Evolutionary conservation across 2,797 vertebrate species (phyloP), one percentile per base, ranked within the genome.

Genomic region (Xiphorhynchus erythropygius): DNA sequence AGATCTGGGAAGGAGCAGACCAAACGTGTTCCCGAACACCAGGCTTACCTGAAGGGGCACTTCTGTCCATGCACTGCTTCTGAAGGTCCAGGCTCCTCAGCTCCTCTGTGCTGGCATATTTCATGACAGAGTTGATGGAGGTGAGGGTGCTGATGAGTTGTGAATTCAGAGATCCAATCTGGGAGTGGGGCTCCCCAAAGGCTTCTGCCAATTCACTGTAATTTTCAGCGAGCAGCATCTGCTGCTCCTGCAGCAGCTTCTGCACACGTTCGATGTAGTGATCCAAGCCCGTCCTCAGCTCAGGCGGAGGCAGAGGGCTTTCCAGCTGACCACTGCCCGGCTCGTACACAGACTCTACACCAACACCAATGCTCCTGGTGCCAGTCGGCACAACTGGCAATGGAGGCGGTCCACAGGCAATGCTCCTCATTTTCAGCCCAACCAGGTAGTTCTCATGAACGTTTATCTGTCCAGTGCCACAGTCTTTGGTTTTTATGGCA

Each of bases 191-290:
- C 90, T 99, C 98, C 23, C 98, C 99, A 41, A 99, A 99, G 8
- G 99, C 99, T 49, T 99, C 99, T 2, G 99, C 99, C 24, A 99
- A 96, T 89, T 99, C 99, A 18, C 97, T 99, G 92, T 99, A 99
- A 97, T 99, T 99, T 97, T 99, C 99, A 5, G 99, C 98, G 60
- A 99, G 98, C 81, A 99, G 98, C 89, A 98, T 99, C 82, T 99
- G 99, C 86, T 99, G 99, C 85, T 99, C 99, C 84, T 99, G 98
- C 89, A 99, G 96, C 87, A 99, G 98, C 93, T 99, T 99, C 97
- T 99, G 99, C 52, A 99, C 99, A 1, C 97, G 98, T 87, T 99
- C 99, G 0, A 99, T 99, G 96, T 99, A 99, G 93, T 99, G 99
- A 96, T 99, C 99, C 97, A 99, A 97, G 62, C 98, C 98, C 0